Percentiles rank a stretch among this genome's conserved stretches.
phyloP scores from a whole-genome alignment of 2,797 vertebrate species.

The Anguilla marmorata region DNA sequence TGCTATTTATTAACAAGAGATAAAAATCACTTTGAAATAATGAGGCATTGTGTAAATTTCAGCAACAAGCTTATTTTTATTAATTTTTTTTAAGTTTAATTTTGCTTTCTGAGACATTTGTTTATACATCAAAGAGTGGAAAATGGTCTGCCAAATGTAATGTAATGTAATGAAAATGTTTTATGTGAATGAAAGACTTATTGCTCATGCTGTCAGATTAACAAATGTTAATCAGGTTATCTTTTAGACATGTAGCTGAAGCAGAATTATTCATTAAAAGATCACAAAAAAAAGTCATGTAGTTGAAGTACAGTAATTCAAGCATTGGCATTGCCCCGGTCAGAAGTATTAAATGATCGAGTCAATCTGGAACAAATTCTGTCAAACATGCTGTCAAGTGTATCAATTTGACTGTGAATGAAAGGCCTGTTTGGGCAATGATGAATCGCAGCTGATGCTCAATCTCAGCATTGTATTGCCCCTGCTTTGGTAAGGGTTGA shows the following conservation, averaged over 20 bases:
- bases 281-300: not conserved
- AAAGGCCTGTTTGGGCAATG: not conserved
- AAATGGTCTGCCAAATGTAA: too few relatives aligned
- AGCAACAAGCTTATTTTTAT: not conserved
- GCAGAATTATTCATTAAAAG: too few relatives aligned
- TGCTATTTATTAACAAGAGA: not conserved
- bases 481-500: not conserved
- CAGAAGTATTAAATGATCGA: too few relatives aligned
- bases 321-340: too few relatives aligned
- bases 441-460: not conserved
- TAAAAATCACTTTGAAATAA: not conserved
- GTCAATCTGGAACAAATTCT: not conserved
- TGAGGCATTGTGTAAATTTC: slow-evolving; percentile 36
- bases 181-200: not conserved
- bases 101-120: not conserved
- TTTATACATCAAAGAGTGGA: not conserved
- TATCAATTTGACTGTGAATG: not conserved
- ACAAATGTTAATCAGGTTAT: not conserved
- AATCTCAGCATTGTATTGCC: not conserved
- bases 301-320: not conserved
- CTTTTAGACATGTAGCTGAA: not conserved
- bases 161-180: not conserved
- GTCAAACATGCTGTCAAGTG: not conserved
- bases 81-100: not conserved
- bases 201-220: not conserved